phyloP scores from a whole-genome alignment of 1,140 invertebrate genomes.

The Hyphantria cunea region DNA sequence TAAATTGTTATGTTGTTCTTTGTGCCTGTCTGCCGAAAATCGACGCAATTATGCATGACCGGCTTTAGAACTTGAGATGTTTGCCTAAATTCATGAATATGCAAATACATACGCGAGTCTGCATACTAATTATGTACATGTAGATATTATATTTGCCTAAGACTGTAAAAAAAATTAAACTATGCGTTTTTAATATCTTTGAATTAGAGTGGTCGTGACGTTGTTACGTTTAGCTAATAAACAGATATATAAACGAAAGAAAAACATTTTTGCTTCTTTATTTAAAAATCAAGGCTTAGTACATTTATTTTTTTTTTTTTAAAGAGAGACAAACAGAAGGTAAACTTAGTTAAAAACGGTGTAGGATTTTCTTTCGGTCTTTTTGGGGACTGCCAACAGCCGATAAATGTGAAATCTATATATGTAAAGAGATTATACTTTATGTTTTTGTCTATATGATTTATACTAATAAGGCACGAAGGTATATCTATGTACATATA shows the following conservation, averaged over 20 bases:
- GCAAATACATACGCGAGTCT: not conserved
- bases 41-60: slow-evolving; percentile 27
- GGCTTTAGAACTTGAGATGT: not conserved
- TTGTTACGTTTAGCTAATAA: not conserved
- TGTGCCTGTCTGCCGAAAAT: slow-evolving; percentile 23
- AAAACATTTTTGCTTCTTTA: not conserved
- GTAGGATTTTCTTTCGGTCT: too few species aligned
- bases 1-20: slow-evolving; percentile 18
- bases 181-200: not conserved
- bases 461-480: too few species aligned
- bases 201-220: not conserved
- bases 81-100: not conserved
- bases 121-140: not conserved
- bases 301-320: too few species aligned
- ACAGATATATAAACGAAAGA: not conserved
- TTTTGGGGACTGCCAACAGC: too few species aligned
- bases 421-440: too few species aligned
- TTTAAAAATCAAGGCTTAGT: too few species aligned
- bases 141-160: not conserved
- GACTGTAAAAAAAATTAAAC: not conserved
- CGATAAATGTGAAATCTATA: too few species aligned
- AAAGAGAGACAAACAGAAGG: too few species aligned
- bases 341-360: too few species aligned
- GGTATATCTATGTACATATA: too few species aligned
- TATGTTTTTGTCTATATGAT: too few species aligned